These are phyloP conservation scores for Baryphthengus martii DNA, from an alignment of 2,113 vertebrate species.

Conservation along the genomic window DNA sequence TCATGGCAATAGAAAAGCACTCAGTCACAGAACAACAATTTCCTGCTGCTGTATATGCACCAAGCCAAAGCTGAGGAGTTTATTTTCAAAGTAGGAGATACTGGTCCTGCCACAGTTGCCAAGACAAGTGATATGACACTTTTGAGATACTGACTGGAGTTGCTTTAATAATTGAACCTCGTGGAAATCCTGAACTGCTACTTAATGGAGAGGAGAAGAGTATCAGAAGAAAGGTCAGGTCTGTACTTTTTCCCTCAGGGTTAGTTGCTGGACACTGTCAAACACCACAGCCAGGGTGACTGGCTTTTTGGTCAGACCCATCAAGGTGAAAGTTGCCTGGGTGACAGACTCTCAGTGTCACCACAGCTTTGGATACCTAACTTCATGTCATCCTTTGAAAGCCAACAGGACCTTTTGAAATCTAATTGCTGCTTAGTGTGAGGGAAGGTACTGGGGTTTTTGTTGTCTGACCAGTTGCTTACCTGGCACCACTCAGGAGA, in stretches of 20 bases:
- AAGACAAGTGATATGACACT: constrained; percentile 46
- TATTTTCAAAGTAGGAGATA: constrained; percentile 57
- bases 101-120: constrained; percentile 46
- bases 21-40: constrained; percentile 51
- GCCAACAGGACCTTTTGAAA: background rate
- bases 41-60: constrained; percentile 45
- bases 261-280: background rate
- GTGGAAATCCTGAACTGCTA: background rate
- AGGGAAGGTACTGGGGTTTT: background rate
- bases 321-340: background rate
- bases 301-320: background rate
- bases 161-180: constrained; percentile 53
- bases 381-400: background rate
- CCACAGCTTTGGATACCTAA: background rate
- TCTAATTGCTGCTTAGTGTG: background rate
- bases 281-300: rapidly evolving
- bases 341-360: background rate
- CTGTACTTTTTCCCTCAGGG: background rate
- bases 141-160: constrained; percentile 37
- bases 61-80: constrained; percentile 44
- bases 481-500: background rate
- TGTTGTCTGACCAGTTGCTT: background rate
- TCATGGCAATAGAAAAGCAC: constrained; percentile 52
- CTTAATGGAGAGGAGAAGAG: background rate
- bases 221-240: background rate